Base-by-base conservation (phyloP, 2,888 invertebrate species). In the Drosophila borealis region DNA sequence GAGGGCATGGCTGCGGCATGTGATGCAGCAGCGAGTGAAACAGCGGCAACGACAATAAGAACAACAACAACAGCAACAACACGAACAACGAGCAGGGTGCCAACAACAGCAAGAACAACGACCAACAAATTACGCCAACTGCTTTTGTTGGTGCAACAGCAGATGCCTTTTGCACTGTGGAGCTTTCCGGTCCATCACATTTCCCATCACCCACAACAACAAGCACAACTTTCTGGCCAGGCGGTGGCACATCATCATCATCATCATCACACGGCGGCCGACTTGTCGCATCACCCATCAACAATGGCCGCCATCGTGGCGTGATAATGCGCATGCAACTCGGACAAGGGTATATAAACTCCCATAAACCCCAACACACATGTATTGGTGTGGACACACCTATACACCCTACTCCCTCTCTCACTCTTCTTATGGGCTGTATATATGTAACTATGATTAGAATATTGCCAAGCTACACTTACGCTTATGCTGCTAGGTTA, bases 81-180 rank as follows among this genome's bases (percentile, higher is more conserved):
- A 65, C 66, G 29, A 57, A 63, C 66, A 36, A 61, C 53, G n/a
- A 67, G 39, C 48, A 54, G 44, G 36, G 44, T 36, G 57, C 57
- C 62, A 66, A 56, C 29, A 61, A 17, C 34, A 36, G 4, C 36
- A n/a, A n/a, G 36, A 63, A 86, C 83, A 72, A 88, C 88, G 78
- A 85, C 78, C 86, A 88, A 85, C 88, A 85, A 85, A 88, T 83
- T 88, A 80, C 81, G 88, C 65, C 88, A 86, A 75, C 79, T 85
- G 75, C 84, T 88, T 80, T 86, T 88, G 85, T 81, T 88, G 80
- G 81, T 86, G 69, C 86, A 86, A 74, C 88, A 86, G 75, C 85
- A 86, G 87, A 86, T 86, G 86, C 85, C 85, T 78, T 86, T 86
- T 79, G 86, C 86, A 81, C 81, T 86, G 63, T 86, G 88, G 88